Conservation (phyloP, 2,888 invertebrate genomes). For the Subacronicta megacephala region DNA sequence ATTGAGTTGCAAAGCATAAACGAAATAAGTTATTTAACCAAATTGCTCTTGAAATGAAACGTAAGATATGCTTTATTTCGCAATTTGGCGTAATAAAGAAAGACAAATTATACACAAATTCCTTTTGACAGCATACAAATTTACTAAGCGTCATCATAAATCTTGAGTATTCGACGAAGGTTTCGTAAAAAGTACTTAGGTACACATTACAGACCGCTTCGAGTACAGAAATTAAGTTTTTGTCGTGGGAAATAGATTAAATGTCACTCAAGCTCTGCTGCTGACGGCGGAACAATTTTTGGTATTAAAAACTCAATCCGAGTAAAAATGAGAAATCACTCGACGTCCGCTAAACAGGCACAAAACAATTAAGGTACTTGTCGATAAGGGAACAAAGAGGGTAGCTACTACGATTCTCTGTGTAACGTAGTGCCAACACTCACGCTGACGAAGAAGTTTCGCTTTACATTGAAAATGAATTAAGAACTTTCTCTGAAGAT, state of each 20-base stretch:
- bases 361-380: slow-evolving; percentile 20
- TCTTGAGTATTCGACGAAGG: slow-evolving; percentile 35
- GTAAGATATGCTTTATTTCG: slow-evolving; percentile 21
- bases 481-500: slow-evolving; percentile 27
- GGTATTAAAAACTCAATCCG: slow-evolving; percentile 43
- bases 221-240: slow-evolving; percentile 57
- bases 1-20: too few species aligned
- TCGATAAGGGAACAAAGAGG: slow-evolving; percentile 14
- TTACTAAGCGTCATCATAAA: slow-evolving; percentile 49
- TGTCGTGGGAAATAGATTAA: slow-evolving; percentile 57
- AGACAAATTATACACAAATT: slow-evolving; percentile 43
- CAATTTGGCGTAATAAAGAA: slow-evolving; percentile 39
- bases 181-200: slow-evolving; percentile 39
- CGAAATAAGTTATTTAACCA: slow-evolving; percentile 15
- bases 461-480: slow-evolving; percentile 50
- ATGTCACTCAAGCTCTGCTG: slow-evolving; percentile 51
- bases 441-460: slow-evolving; percentile 31
- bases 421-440: slow-evolving; percentile 17
- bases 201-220: slow-evolving; percentile 23
- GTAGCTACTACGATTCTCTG: background rate
- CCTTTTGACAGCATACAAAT: slow-evolving; percentile 42
- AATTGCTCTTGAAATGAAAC: slow-evolving; percentile 2
- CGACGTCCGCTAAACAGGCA: slow-evolving; percentile 18
- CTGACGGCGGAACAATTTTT: slow-evolving; percentile 44
- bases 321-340: slow-evolving; percentile 47